Conservation (phyloP, 2,888 invertebrate species). For the Pteria penguin region DNA sequence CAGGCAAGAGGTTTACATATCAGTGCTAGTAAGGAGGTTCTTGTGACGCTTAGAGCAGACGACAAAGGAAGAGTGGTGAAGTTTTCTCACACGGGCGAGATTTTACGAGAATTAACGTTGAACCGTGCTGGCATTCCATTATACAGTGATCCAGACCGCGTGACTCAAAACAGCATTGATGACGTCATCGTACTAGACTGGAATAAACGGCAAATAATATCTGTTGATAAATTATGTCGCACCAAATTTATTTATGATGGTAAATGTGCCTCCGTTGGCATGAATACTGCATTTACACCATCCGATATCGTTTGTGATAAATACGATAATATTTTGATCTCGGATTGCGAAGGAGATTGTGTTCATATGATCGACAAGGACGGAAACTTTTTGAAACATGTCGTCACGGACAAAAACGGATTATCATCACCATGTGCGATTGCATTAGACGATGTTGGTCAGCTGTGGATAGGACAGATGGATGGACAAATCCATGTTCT, state of each 20-base stretch:
- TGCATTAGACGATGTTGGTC: background rate
- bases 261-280: background rate
- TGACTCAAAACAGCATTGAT: conserved; percentile 1
- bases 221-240: conserved; percentile 7
- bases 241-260: conserved; percentile 11
- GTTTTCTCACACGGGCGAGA: background rate
- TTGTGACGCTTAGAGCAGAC: background rate
- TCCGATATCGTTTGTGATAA: conserved; percentile 21
- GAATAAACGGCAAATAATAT: background rate
- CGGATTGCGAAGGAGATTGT: background rate
- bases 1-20: conserved; percentile 8
- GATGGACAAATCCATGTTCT: conserved; percentile 12
- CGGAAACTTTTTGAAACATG: conserved; percentile 5
- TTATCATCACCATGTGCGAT: background rate
- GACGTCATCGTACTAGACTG: conserved; percentile 18
- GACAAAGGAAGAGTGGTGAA: conserved; percentile 9
- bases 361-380: conserved; percentile 17
- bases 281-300: background rate
- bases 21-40: background rate
- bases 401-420: background rate
- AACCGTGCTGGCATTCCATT: background rate
- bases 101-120: conserved; percentile 1
- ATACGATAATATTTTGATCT: conserved; percentile 13
- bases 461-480: conserved; percentile 3
- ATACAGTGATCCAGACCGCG: conserved; percentile 3